Percentiles rank a stretch among this genome's conserved stretches.
Evolutionary conservation across 2,797 vertebrate genomes (phyloP).

Genomic region (Sebastes itinus): DNA sequence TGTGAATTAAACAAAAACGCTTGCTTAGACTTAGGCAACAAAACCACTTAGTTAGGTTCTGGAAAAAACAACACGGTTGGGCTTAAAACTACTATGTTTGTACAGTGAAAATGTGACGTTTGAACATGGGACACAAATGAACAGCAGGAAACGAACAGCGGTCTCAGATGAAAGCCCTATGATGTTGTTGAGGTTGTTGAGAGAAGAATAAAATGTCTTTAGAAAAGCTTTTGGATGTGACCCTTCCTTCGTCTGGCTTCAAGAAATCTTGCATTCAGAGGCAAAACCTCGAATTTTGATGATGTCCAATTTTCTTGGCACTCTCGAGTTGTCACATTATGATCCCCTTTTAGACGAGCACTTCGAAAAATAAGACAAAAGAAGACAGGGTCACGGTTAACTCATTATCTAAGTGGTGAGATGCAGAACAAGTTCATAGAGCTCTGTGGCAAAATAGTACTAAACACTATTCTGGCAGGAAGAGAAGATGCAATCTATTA

Average conservation of each 20-base stretch:
- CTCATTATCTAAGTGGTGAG: not conserved
- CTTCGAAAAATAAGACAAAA: slow-evolving; percentile 4
- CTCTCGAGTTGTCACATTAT: slow-evolving; percentile 12
- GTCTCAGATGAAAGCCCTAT: too few species aligned
- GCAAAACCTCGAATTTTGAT: slow-evolving; percentile 4
- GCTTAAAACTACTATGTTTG: too few species aligned
- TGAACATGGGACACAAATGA: too few species aligned
- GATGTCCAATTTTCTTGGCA: slow-evolving; percentile 33
- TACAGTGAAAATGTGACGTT: too few species aligned
- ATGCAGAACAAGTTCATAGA: slow-evolving; percentile 25
- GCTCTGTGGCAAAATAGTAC: slow-evolving; percentile 30
- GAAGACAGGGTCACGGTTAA: not conserved
- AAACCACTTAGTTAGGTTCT: too few species aligned
- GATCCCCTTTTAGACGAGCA: not conserved
- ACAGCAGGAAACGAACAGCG: too few species aligned
- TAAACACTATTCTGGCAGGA: slow-evolving; percentile 11
- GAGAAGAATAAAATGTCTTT: not conserved
- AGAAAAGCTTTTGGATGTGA: not conserved
- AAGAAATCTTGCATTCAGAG: slow-evolving; percentile 30
- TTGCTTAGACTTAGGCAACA: too few species aligned
- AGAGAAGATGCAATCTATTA: slow-evolving; percentile 31
- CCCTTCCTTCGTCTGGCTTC: slow-evolving; percentile 13
- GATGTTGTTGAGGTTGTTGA: too few species aligned
- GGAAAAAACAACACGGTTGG: too few species aligned
- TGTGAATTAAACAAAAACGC: too few species aligned